These are phyloP conservation scores for Drosophila paramelanica DNA, from an alignment of 2,888 invertebrate genomes.

Conservation along the genomic window DNA sequence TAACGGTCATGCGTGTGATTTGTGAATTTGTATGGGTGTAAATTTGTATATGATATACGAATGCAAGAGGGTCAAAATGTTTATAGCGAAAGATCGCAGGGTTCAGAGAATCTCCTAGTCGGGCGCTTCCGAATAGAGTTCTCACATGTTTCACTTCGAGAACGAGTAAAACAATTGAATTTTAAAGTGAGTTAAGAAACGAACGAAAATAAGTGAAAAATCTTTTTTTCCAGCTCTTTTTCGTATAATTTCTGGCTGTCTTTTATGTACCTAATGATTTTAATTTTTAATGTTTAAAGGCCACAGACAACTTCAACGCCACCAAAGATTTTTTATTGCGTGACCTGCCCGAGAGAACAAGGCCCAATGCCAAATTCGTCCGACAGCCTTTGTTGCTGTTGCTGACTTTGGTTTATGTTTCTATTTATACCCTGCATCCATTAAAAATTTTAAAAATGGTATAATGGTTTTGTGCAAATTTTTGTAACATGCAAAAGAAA, in stretches of 20 bases:
- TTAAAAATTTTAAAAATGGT: too few species aligned
- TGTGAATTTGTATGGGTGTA: too few species aligned
- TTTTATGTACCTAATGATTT: slow-evolving; percentile 25
- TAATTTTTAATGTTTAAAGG: slow-evolving; percentile 10
- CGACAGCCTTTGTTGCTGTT: slow-evolving; percentile 2
- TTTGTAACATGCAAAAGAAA: too few species aligned
- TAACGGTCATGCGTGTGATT: too few species aligned
- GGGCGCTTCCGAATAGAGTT: too few species aligned
- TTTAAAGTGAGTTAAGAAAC: background rate
- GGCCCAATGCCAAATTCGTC: background rate
- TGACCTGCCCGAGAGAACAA: slow-evolving; percentile 1
- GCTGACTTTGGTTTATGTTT: slow-evolving; percentile 3
- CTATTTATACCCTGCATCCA: background rate
- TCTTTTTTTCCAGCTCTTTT: slow-evolving; percentile 3
- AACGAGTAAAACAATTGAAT: slow-evolving; percentile 4
- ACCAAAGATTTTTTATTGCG: background rate
- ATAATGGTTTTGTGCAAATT: too few species aligned
- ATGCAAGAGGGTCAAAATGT: too few species aligned
- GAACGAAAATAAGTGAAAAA: background rate
- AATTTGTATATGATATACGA: too few species aligned
- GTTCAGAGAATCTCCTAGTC: too few species aligned
- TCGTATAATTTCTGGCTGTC: slow-evolving; percentile 3
- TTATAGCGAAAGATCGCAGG: too few species aligned
- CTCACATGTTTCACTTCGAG: too few species aligned
- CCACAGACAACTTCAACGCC: slow-evolving; percentile 15